phyloP scores from a whole-genome alignment of 2,113 vertebrate species.

The Ploceus nigricollis region DNA sequence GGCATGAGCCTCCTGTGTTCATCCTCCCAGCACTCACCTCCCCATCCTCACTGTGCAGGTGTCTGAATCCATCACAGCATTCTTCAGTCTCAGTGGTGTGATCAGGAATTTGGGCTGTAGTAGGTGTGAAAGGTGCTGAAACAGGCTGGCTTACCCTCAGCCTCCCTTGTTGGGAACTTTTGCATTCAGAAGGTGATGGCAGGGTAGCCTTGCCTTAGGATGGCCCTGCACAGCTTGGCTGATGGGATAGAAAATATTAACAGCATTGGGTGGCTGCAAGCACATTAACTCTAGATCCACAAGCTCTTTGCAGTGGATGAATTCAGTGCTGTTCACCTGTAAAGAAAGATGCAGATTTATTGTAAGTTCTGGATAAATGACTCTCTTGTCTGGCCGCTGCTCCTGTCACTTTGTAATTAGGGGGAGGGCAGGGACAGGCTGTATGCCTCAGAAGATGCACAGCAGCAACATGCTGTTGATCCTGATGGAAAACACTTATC shows the following conservation, averaged over 20 bases:
- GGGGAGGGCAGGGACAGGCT: not conserved
- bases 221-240: not conserved
- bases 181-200: not conserved
- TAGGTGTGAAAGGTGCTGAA: not conserved
- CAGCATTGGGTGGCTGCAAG: slow-evolving; percentile 52
- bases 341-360: not conserved
- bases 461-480: not conserved
- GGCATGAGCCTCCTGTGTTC: fast-evolving
- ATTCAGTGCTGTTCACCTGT: slow-evolving; percentile 67
- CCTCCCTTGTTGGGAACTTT: not conserved
- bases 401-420: not conserved
- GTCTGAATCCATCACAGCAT: slow-evolving; percentile 71
- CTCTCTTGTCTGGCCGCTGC: not conserved
- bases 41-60: slow-evolving; percentile 56
- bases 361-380: not conserved
- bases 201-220: not conserved
- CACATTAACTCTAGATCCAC: slow-evolving; percentile 68
- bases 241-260: slow-evolving; percentile 63
- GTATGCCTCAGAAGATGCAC: fast-evolving
- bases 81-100: slow-evolving; percentile 43
- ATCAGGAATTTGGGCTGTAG: not conserved
- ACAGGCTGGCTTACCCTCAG: not conserved
- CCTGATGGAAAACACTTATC: not conserved
- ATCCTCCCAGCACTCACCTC: not conserved
- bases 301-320: slow-evolving; percentile 75